Base-by-base conservation (phyloP, 2,888 invertebrate species). In the Metopia argyrocephala region DNA sequence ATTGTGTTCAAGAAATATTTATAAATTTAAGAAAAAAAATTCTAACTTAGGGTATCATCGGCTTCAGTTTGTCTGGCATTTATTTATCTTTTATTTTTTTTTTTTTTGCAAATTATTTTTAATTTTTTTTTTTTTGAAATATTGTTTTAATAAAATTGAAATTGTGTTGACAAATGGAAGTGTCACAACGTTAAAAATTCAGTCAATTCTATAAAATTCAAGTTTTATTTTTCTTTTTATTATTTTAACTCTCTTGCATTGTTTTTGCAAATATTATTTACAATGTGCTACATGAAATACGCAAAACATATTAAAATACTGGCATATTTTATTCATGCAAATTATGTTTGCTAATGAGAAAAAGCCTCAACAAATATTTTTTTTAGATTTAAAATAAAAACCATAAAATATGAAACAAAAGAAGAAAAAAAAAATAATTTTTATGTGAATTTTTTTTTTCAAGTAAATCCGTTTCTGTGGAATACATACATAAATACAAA, bases 131-230 rank as follows among this genome's bases (percentile, higher is more conserved):
- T 31, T 59, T 59, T 38, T 5, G 12, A 12, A 9, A 20, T 7
- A 71, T 57, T 28, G 56, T 27, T 64, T 38, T 69, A 76, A 69
- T 68, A 61, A 31, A 69, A 76, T 57, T 76, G 28, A 70, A 76
- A 62, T 70, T 64, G 57, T 70, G 70, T 70, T 71, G 59, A 59
- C 70, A 78, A 70, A 71, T 65, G 56, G 52, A 57, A 76, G 69
- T 70, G 57, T 70, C 76, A 70, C 25, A 70, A 76, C 31, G 56
- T 31, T 20, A 64, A 68, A 52, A 76, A 56, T 45, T 38, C 38
- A 38, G 38, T 38, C 38, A 15, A 38, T 38, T 38, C 15, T 38
- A 69, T 45, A n/a, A 15, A 62, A 62, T 76, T 62, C 20, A 12
- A 9, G 12, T 38, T 38, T 15, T 38, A 12, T 38, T 38, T 50